Percentiles rank a stretch among this genome's conserved stretches.
These are phyloP conservation scores for Colletes collaris DNA, from an alignment of 2,888 invertebrate species.

Conservation along the genomic window DNA sequence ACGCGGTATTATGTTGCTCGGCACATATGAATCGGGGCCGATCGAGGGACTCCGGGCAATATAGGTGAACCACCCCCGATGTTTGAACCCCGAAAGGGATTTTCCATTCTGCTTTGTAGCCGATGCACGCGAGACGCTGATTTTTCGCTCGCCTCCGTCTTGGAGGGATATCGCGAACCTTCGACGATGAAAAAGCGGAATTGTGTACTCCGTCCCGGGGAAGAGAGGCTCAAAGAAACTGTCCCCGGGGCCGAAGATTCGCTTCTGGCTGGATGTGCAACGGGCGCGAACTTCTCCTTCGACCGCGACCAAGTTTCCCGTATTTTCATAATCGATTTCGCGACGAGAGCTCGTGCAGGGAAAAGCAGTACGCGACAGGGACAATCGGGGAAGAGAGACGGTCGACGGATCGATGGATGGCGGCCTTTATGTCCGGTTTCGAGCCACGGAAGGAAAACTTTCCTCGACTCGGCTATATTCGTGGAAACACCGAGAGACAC, in stretches of 20 bases:
- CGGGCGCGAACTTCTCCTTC: too few species aligned
- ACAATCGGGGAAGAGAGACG: conserved; percentile 28
- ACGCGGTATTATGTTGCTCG: conserved; percentile 67
- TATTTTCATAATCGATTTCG: conserved; percentile 77
- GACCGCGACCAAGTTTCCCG: conserved; percentile 1
- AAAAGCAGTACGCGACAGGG: conserved; percentile 28
- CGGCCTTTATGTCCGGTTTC: conserved; percentile 32
- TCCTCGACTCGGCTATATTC: not conserved
- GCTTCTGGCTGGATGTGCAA: too few species aligned
- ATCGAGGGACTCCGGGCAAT: conserved; percentile 42
- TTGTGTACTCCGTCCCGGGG: not conserved
- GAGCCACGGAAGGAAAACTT: conserved; percentile 23
- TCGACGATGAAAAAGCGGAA: conserved; percentile 10
- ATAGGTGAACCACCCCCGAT: conserved; percentile 26
- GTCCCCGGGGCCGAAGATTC: conserved; percentile 5
- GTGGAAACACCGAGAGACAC: not conserved
- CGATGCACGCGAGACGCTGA: not conserved
- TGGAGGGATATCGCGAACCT: not conserved
- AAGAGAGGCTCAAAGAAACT: conserved; percentile 25
- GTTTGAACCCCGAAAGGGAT: not conserved
- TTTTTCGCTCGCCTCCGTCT: not conserved
- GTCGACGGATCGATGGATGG: conserved; percentile 42
- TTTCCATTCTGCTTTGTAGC: not conserved
- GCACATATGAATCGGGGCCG: conserved; percentile 69
- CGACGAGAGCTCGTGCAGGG: conserved; percentile 50